Evolutionary conservation across 2,113 vertebrate species (phyloP).

Genomic region (Myrmophylax atrothorax): DNA sequence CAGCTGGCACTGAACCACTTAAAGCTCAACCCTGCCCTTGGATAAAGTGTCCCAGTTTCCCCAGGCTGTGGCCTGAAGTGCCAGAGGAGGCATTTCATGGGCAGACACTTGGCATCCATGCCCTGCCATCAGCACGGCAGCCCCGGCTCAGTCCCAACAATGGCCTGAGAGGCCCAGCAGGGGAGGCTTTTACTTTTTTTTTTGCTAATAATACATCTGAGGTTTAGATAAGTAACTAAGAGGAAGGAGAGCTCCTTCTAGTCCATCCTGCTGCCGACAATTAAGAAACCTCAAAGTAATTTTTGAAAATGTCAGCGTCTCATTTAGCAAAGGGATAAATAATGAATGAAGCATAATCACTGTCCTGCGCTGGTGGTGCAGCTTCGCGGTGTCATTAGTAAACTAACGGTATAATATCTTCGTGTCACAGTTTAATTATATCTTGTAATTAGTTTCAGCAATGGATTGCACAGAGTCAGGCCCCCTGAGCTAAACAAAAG

Average conservation of each 20-base stretch:
- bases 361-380: conserved; percentile 91
- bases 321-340: conserved; percentile 98
- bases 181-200: not conserved
- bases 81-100: not conserved
- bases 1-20: not conserved
- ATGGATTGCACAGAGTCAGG: conserved; percentile 92
- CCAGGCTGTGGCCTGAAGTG: not conserved
- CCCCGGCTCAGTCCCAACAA: not conserved
- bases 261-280: conserved; percentile 82
- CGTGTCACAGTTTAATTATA: conserved; percentile 96
- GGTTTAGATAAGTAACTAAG: conserved; percentile 80
- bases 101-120: not conserved
- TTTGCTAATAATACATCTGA: conserved; percentile 77
- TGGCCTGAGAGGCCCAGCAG: conserved; percentile 15
- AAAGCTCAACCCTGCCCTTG: fast-evolving
- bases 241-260: conserved; percentile 76
- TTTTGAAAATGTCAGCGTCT: conserved; percentile 96
- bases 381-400: conserved; percentile 90
- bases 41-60: not conserved
- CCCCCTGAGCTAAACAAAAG: conserved; percentile 87
- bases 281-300: conserved; percentile 88
- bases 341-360: conserved; percentile 99
- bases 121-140: not conserved
- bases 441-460: conserved; percentile 99
- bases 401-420: conserved; percentile 86